Base-by-base conservation (phyloP, 2,797 vertebrate species). In the Sebastes diaconus region DNA sequence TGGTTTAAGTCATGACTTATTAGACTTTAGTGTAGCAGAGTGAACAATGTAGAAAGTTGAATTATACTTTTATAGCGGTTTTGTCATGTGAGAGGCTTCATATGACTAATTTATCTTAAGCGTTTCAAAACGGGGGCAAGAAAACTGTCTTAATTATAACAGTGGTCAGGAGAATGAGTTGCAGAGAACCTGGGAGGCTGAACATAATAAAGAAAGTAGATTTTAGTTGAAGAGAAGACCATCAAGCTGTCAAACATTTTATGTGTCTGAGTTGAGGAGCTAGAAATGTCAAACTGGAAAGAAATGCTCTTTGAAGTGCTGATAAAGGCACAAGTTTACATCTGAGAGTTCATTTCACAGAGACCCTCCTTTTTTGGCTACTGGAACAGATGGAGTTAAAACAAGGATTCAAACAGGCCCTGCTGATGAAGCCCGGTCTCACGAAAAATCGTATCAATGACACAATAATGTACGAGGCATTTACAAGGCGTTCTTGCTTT, bases 1-100 rank as follows among this genome's bases (percentile, higher is more conserved):
- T 42, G 13, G 72, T 80, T 75, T 54, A 57, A 83, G 68, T 87
- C 74, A 68, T 73, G 81, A 73, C 65, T 84, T 84, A 73, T 83
- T 79, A 80, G 22, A 84, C 85, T 61, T 18, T 70, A 75, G 72
- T 71, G 80, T 59, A 60, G 66, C 80, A 73, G 67, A 72, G 69
- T 63, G 58, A 77, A 76, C 64, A 72, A 59, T 79, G 74, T 34
- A 39, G 71, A 65, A 73, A 81, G 81, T 81, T 61, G 80, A 88
- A 78, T 80, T 77, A 46, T 27, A 72, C 59, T 80, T 87, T 75
- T 46, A 74, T 60, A 61, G 20, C 42, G 67, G 63, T 59, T 87
- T 68, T 75, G 58, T 39, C 64, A 76, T 50, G 64, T 75, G 55
- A 76, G 75, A 76, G 32, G 32, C 36, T 75, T 75, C 8, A 5